A percentile compares a stretch with the other conserved stretches of the same genome.
Conservation (phyloP, 2,113 vertebrate species). For the Myiagra hebetior region DNA sequence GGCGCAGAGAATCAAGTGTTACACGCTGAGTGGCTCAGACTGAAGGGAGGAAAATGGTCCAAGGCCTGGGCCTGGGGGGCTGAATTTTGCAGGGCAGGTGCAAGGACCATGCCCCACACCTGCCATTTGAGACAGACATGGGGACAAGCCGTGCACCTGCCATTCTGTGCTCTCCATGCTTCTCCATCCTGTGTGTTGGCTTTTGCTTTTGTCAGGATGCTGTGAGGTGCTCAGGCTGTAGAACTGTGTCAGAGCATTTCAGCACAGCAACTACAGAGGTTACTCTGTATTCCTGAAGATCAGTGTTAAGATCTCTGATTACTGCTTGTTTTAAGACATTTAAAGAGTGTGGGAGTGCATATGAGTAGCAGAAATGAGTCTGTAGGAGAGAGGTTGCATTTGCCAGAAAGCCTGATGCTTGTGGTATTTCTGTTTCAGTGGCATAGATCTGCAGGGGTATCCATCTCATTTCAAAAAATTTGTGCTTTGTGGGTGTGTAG, state of each 20-base stretch:
- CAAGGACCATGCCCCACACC: fast-evolving
- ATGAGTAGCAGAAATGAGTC: background rate
- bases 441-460: background rate
- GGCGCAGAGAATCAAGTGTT: fast-evolving
- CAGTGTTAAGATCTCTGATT: background rate
- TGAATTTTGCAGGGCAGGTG: background rate
- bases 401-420: background rate
- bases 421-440: background rate
- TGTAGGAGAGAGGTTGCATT: background rate
- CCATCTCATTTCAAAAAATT: background rate
- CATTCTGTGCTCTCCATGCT: background rate
- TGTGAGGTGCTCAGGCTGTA: background rate
- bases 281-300: background rate
- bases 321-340: background rate
- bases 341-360: background rate
- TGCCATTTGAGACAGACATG: fast-evolving
- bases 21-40: fast-evolving
- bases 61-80: background rate
- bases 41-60: background rate
- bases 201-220: background rate
- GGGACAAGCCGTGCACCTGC: background rate
- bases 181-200: fast-evolving
- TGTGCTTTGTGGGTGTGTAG: background rate
- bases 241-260: background rate
- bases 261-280: background rate